phyloP scores from a whole-genome alignment of 2,797 vertebrate genomes.

The Anguilla obscura region DNA sequence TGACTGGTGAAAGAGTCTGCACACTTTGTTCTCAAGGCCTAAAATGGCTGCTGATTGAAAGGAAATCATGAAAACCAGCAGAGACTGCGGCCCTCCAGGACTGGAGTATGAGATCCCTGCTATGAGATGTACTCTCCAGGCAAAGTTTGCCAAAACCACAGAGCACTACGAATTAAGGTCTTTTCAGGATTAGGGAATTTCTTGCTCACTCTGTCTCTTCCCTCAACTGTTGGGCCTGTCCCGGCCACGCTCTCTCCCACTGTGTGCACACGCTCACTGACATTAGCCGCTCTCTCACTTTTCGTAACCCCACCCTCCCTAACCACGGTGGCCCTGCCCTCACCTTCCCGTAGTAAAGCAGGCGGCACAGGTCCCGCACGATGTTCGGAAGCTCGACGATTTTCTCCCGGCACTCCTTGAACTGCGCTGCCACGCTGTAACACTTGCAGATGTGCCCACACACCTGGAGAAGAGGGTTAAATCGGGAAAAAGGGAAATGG shows the following conservation, averaged over 20 bases:
- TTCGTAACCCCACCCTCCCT: neutral
- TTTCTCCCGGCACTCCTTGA: conserved; percentile 97
- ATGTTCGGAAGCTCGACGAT: conserved; percentile 93
- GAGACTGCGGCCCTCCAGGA: too few species aligned
- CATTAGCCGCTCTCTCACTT: neutral
- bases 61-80: too few species aligned
- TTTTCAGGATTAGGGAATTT: neutral
- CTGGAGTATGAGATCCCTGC: too few species aligned
- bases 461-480: conserved; percentile 72
- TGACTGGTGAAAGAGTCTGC: too few species aligned
- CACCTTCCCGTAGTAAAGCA: conserved; percentile 94
- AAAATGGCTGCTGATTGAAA: too few species aligned
- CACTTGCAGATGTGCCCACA: conserved; percentile 94
- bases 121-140: too few species aligned
- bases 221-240: neutral
- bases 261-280: neutral
- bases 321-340: conserved; percentile 22
- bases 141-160: too few species aligned
- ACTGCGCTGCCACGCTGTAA: conserved; percentile 96
- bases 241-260: neutral
- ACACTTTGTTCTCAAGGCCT: too few species aligned
- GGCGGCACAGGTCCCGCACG: conserved; percentile 92
- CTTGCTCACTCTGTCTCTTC: neutral
- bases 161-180: too few species aligned
- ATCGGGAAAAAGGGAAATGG: too few species aligned